Evolutionary conservation across 1,140 invertebrate genomes (phyloP).

Genomic region (Neodiprion lecontei): DNA sequence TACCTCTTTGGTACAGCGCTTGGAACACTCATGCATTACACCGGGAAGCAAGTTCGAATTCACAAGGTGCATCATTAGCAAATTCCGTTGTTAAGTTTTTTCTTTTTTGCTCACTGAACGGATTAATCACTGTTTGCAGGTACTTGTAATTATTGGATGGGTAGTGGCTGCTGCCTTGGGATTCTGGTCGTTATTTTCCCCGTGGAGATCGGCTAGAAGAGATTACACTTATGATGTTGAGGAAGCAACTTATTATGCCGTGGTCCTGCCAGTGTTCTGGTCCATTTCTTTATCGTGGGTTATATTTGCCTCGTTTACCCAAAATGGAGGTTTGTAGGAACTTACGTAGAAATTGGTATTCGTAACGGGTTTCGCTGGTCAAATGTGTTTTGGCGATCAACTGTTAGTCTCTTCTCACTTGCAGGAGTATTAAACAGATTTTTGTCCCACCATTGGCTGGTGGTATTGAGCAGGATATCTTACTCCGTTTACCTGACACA

Average conservation of each 20-base stretch:
- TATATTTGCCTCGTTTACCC: slow-evolving; percentile 69
- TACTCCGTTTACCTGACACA: slow-evolving; percentile 80
- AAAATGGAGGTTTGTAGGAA: slow-evolving; percentile 61
- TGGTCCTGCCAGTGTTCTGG: slow-evolving; percentile 69
- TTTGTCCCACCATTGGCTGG: slow-evolving; percentile 70
- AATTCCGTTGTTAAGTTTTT: slow-evolving; percentile 9
- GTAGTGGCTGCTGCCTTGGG: slow-evolving; percentile 59
- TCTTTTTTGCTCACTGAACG: slow-evolving; percentile 6
- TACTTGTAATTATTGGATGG: slow-evolving; percentile 65
- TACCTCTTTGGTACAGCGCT: slow-evolving; percentile 71
- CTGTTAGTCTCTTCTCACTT: slow-evolving; percentile 31
- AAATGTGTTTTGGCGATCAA: slow-evolving; percentile 15
- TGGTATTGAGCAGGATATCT: slow-evolving; percentile 74
- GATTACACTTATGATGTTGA: slow-evolving; percentile 68
- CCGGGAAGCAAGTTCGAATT: slow-evolving; percentile 52
- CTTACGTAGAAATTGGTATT: slow-evolving; percentile 10
- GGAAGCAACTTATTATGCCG: slow-evolving; percentile 70
- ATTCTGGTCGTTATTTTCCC: slow-evolving; percentile 67
- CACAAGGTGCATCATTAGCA: slow-evolving; percentile 47
- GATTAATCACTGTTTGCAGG: slow-evolving; percentile 45
- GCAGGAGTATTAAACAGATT: slow-evolving; percentile 69
- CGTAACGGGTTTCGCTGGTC: slow-evolving; percentile 1
- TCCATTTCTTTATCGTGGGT: slow-evolving; percentile 69
- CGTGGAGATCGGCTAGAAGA: slow-evolving; percentile 63
- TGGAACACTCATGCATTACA: slow-evolving; percentile 66